Base-by-base conservation (phyloP, 2,113 vertebrate species). In the Ondatra zibethicus region DNA sequence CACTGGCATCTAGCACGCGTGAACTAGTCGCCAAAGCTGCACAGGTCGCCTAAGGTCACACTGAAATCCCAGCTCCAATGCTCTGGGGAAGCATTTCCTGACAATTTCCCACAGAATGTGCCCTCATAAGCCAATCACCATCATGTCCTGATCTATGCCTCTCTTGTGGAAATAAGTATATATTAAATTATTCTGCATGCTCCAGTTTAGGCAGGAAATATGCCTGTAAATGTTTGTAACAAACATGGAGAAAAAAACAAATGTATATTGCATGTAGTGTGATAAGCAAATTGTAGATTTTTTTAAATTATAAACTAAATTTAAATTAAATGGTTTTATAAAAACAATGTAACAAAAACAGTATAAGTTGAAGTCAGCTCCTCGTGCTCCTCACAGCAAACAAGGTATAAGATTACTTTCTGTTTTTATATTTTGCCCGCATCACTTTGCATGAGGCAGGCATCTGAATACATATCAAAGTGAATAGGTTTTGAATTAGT, bases 161-260 rank as follows among this genome's bases (percentile, higher is more conserved):
- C 82, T 90, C 50, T 95, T 78, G 55, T 2, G 33, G 21, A 92
- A 97, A 82, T 5, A 55, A 39, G 78, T n/a, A 88, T 80, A 25
- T 84, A 50, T 17, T 82, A 47, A 88, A 39, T 72, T 61, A 27
- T 78, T n/a, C 5, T 19, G 75, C 19, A 47, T 61, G 76, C 39
- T 47, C 29, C 91, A 9, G 45, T 80, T 89, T 63, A 63, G 87
- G 81, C 16, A 52, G 75, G 39, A 19, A 77, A 52, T 31, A 61
- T 8, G 85, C 16, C 47, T 47, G 2, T 7, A 95, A n/a, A 77
- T 80, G 23, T 17, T 17, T 13, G 6, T 2, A 85, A 61, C 17
- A 70, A 25, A 36, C 10, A 70, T 6, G 17, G 4, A 93, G 47
- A 85, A 82, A 17, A 91, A 91, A 90, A n/a, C 29, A 86, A 75